Percentiles rank a stretch among this genome's conserved stretches.
These are phyloP conservation scores for Mastomys natalensis DNA, from an alignment of 2,113 vertebrate species.

Conservation along the genomic window DNA sequence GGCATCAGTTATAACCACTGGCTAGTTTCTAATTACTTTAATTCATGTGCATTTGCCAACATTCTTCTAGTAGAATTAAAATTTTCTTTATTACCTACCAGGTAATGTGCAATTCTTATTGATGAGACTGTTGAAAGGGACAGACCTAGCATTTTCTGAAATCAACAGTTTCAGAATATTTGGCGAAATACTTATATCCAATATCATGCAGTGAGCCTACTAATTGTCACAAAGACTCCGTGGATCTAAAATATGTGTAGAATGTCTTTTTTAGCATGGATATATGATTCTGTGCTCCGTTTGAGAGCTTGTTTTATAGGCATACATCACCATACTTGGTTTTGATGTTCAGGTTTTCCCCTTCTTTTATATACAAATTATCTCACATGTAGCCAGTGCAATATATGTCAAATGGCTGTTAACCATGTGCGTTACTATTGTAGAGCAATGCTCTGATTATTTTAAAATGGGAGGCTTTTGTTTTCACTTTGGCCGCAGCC, in stretches of 20 bases:
- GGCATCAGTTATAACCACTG: not conserved
- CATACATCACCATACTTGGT: not conserved
- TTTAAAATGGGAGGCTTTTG: not conserved
- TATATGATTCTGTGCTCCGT: not conserved
- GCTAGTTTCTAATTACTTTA: conserved; percentile 47
- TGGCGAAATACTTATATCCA: not conserved
- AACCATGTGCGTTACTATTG: not conserved
- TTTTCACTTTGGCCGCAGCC: not conserved
- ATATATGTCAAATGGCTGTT: not conserved
- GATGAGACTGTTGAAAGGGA: not conserved
- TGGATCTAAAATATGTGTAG: not conserved
- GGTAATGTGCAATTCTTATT: not conserved
- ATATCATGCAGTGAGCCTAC: not conserved
- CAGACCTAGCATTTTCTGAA: not conserved
- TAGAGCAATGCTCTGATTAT: conserved; percentile 4
- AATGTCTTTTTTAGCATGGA: not conserved
- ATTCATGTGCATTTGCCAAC: not conserved
- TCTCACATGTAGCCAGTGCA: not conserved
- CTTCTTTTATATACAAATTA: not conserved
- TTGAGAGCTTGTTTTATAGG: not conserved
- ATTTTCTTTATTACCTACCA: not conserved
- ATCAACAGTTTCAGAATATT: not conserved
- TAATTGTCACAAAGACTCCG: not conserved
- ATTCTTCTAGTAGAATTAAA: conserved; percentile 22
- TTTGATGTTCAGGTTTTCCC: not conserved